Evolutionary conservation across 2,888 invertebrate species (phyloP), one percentile per base, ranked within the genome.

Genomic region (Neria commutata): DNA sequence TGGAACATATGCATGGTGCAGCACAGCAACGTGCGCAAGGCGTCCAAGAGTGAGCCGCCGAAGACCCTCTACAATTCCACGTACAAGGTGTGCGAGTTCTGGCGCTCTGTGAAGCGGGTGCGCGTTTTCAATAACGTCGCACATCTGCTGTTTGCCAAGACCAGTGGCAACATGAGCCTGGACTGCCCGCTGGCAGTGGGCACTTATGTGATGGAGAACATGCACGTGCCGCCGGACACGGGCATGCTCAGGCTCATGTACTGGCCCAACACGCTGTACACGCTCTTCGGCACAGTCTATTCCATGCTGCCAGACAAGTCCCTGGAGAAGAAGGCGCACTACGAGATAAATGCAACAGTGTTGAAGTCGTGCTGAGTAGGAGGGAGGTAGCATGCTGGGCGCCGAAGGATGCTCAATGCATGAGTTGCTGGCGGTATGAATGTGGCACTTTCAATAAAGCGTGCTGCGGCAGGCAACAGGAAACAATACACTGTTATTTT

Each of bases 221-320:
- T 77, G 1, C 67, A 70, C 29, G 68, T 77, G 48, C 76, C 77
- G 19, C 69, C 72, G 3, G 74, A 77, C 47, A 70, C 70, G 23
- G 62, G 66, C 3, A 46, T 76, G 6, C 48, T 78, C 8, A 78
- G 70, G 59, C 72, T 72, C 17, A 75, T 76, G 68, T 78, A 77
- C 24, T 68, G 67, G 29, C 74, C 76, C 6, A 75, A 73, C 29
- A 71, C 72, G 2, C 17, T 74, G 0, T 77, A 74, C 33, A 60
- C 71, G 1, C 25, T 78, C 3, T 64, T 63, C 19, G 76, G 77
- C 14, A 68, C 67, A 2, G 68, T 76, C 17, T 69, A 66, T 23
- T 63, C 71, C 0, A 49, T 61, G 17, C 64, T 58, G 42, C 60
- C 70, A 19, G 64, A 71, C 29, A 69, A 72, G 42, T 54, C 52